Conservation (phyloP, 2,113 vertebrate species). For the Thermophis baileyi region DNA sequence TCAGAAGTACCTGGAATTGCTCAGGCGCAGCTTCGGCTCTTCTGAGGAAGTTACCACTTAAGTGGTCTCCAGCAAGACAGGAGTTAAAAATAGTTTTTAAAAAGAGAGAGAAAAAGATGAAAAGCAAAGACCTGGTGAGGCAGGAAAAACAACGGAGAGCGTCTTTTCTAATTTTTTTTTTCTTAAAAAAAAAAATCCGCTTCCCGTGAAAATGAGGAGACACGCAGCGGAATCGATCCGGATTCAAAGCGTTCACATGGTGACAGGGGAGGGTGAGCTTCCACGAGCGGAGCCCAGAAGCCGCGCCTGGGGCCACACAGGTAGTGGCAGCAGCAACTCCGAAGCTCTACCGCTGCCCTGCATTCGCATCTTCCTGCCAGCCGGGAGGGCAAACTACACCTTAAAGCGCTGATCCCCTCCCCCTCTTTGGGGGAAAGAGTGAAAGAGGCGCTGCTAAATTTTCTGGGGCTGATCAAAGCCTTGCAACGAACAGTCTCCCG, state of each 20-base stretch:
- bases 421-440: constrained; percentile 21
- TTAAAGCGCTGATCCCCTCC: constrained; percentile 10
- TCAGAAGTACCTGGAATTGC: constrained; percentile 17
- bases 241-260: constrained; percentile 47
- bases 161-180: constrained; percentile 1
- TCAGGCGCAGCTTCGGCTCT: neutral
- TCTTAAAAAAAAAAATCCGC: neutral
- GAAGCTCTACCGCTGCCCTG: constrained; percentile 56
- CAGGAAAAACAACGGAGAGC: neutral
- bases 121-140: constrained; percentile 2
- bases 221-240: constrained; percentile 11
- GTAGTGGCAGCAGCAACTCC: constrained; percentile 71
- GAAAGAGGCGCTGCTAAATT: constrained; percentile 41
- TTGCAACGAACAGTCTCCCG: constrained; percentile 19
- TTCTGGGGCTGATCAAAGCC: constrained; percentile 37
- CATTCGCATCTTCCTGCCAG: constrained; percentile 73
- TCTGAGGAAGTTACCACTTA: neutral
- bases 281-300: constrained; percentile 36
- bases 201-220: neutral
- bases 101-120: neutral
- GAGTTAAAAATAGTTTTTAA: neutral
- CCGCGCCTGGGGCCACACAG: constrained; percentile 87
- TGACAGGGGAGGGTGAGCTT: neutral
- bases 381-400: constrained; percentile 37
- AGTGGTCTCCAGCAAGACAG: neutral